These are phyloP conservation scores for Clavelina lepadiformis DNA, from an alignment of 23 tunicate genomes.

Conservation along the genomic window DNA sequence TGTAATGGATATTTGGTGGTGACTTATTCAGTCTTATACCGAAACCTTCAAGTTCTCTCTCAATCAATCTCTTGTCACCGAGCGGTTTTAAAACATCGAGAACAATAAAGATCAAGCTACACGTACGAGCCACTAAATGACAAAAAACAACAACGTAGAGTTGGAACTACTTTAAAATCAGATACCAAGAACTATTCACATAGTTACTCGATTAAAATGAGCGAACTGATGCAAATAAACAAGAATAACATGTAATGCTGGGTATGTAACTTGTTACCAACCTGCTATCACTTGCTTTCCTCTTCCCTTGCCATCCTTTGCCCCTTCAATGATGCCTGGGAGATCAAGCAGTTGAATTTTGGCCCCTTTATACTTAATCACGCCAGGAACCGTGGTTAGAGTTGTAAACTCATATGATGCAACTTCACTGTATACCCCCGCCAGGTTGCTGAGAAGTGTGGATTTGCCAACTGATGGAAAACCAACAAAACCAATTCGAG, in stretches of 20 bases:
- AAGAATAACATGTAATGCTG: background rate
- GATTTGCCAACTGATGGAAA: slow-evolving; percentile 99
- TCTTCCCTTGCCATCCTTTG: slow-evolving; percentile 99
- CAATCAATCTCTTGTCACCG: slow-evolving; percentile 91
- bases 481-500: slow-evolving; percentile 98
- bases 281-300: slow-evolving; percentile 99
- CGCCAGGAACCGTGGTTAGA: slow-evolving; percentile 99
- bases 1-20: slow-evolving; percentile 95
- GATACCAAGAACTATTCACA: too few species aligned
- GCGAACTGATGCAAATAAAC: background rate
- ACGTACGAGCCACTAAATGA: slow-evolving; percentile 84
- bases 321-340: slow-evolving; percentile 99
- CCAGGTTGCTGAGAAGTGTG: slow-evolving; percentile 89
- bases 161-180: background rate
- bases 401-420: slow-evolving; percentile 99
- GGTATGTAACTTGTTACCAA: background rate
- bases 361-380: slow-evolving; percentile 96
- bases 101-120: slow-evolving; percentile 92
- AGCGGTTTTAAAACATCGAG: slow-evolving; percentile 98
- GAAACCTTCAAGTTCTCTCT: slow-evolving; percentile 97
- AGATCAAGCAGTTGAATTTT: slow-evolving; percentile 97
- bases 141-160: background rate
- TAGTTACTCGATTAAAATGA: too few species aligned
- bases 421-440: slow-evolving; percentile 99
- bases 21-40: slow-evolving; percentile 92